A percentile compares a stretch with the other conserved stretches of the same genome.
Evolutionary conservation across 2,113 vertebrate genomes (phyloP).

Genomic region (Onychorhynchus coronatus): DNA sequence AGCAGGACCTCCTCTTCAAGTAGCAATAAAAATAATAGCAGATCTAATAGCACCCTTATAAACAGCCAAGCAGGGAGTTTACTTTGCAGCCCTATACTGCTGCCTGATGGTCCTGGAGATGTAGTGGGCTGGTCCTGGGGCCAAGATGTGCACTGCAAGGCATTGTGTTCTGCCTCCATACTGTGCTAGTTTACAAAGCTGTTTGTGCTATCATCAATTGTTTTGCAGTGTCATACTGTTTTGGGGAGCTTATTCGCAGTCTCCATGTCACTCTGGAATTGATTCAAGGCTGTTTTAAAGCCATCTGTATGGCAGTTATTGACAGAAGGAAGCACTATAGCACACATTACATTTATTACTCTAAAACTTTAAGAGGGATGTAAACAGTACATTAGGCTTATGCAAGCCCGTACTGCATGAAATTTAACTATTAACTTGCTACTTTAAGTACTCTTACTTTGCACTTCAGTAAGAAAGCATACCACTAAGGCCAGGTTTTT

Average conservation of each 20-base stretch:
- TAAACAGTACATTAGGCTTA: not conserved
- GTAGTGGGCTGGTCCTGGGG: not conserved
- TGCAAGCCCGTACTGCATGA: not conserved
- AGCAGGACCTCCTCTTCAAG: not conserved
- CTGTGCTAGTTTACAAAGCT: not conserved
- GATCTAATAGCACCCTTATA: not conserved
- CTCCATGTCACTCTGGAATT: not conserved
- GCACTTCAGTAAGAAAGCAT: not conserved
- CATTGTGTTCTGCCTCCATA: not conserved
- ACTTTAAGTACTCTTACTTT: not conserved
- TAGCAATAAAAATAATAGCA: not conserved
- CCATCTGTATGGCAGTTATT: not conserved
- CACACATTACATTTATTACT: not conserved
- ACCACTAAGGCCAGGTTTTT: not conserved
- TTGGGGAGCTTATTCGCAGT: not conserved
- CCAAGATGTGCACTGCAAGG: not conserved
- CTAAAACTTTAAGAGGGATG: not conserved
- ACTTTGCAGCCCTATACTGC: not conserved
- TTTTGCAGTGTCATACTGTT: not conserved
- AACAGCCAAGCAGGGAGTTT: not conserved
- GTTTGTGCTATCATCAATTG: not conserved
- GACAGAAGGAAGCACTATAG: not conserved
- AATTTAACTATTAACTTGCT: not conserved
- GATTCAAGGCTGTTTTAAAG: not conserved
- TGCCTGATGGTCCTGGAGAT: not conserved